Conservation (phyloP, 2,797 vertebrate species). For the Characodon lateralis region DNA sequence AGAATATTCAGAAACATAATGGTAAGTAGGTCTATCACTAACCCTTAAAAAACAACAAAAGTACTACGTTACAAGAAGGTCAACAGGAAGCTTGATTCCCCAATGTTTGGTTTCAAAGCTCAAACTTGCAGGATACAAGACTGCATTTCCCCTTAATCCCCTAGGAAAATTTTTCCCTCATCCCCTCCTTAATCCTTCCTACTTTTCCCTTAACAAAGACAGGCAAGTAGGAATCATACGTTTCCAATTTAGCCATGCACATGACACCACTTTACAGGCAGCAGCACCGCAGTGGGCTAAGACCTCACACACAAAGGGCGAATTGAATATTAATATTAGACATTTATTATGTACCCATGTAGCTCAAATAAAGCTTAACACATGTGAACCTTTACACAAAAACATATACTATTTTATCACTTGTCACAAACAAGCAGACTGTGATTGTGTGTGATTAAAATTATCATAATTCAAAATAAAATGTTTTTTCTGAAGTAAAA, state of each 20-base stretch:
- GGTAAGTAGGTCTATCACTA: too few species aligned
- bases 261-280: conserved; percentile 62
- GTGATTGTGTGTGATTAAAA: not conserved
- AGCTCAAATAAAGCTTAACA: not conserved
- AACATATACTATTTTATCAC: not conserved
- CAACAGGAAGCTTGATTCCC: not conserved
- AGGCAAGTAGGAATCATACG: conserved; percentile 58
- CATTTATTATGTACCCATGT: not conserved
- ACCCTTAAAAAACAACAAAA: not conserved
- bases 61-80: not conserved
- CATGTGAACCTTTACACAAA: not conserved
- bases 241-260: conserved; percentile 64
- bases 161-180: conserved; percentile 16
- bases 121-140: conserved; percentile 17
- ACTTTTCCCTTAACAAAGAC: conserved; percentile 6
- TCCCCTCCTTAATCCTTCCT: conserved; percentile 11
- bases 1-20: conserved; percentile 53
- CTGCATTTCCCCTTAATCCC: conserved; percentile 44
- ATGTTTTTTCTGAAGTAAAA: too few species aligned
- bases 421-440: not conserved
- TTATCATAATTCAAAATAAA: not conserved
- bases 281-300: conserved; percentile 2
- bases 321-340: not conserved
- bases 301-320: not conserved
- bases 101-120: conserved; percentile 22